A percentile compares a stretch with the other conserved stretches of the same genome.
phyloP scores from a whole-genome alignment of 1,140 invertebrate genomes.

The Neodiprion lecontei region DNA sequence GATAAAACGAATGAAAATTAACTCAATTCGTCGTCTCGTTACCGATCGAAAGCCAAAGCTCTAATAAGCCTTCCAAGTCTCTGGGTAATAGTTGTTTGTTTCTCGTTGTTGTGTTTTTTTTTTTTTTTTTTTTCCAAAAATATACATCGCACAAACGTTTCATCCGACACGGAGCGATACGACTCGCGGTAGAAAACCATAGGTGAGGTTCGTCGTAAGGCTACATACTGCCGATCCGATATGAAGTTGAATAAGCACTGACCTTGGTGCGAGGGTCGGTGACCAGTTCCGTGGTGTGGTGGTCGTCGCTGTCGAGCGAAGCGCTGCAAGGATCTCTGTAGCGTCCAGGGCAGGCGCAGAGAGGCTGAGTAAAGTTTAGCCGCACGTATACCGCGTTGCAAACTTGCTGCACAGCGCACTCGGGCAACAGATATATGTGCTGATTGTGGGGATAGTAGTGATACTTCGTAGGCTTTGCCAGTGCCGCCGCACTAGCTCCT shows the following conservation, averaged over 20 bases:
- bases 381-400: conserved; percentile 93
- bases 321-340: conserved; percentile 90
- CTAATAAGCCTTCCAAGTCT: too few species aligned
- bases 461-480: conserved; percentile 87
- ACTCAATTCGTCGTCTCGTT: too few species aligned
- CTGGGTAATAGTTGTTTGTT: too few species aligned
- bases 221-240: too few species aligned
- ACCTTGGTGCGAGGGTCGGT: conserved; percentile 84
- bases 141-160: too few species aligned
- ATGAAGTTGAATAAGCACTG: conserved; percentile 30
- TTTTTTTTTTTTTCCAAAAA: too few species aligned
- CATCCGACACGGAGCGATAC: too few species aligned
- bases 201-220: too few species aligned
- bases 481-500: conserved; percentile 68
- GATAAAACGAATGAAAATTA: too few species aligned
- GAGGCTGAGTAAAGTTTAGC: conserved; percentile 89
- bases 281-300: conserved; percentile 88
- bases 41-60: too few species aligned
- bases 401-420: conserved; percentile 92
- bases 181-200: too few species aligned
- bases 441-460: conserved; percentile 95
- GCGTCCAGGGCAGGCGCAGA: conserved; percentile 85
- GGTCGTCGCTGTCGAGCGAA: conserved; percentile 85
- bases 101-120: too few species aligned
- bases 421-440: conserved; percentile 87